Base-by-base conservation (phyloP, 1,140 invertebrate genomes). In the Antheraea mylitta region DNA sequence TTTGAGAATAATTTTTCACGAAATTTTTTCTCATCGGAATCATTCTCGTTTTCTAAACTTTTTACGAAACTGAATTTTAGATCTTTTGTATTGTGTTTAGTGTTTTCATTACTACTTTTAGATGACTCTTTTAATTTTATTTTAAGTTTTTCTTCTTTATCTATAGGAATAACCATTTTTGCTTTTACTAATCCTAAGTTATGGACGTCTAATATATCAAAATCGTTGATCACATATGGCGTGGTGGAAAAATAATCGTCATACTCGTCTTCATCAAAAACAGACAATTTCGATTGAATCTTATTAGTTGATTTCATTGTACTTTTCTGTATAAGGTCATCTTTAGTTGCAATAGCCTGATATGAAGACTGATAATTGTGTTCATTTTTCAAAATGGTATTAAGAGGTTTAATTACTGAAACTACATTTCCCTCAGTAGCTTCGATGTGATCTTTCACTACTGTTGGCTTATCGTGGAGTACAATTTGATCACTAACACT, bases 181-280 rank as follows among this genome's bases (percentile, higher is more conserved):
- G 36, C 73, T 75, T 80, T 79, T 10, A 78, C 64, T 30, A 80
- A 73, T 66, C 77, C 73, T 72, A 75, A 60, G 30, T 65, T 77
- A 63, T 75, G 69, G 16, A 62, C 38, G 45, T 81, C 78, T 59
- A 76, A 60, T 36, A 64, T 66, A 42, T 77, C 67, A 37, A 75
- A 75, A 48, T 75, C 65, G 61, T 72, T 70, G 38, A 53, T 58
- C 13, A 67, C 9, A 67, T 77, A 70, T 48, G 68, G 64, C 22
- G 73, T 75, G n/a, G 68, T 72, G 19, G 70, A 42, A 19, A 71
- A 66, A 42, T 78, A 73, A 18, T 79, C 73, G 36, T 74, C 73
- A 18, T 71, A 71, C 16, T 71, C 69, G 30, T 77, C 67, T 7
- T 72, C 59, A 11, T 36, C 64, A 66, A 72, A 38, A 37, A 66